These are phyloP conservation scores for Cryptocephalus primarius DNA, from an alignment of 2,888 invertebrate genomes.

Conservation along the genomic window DNA sequence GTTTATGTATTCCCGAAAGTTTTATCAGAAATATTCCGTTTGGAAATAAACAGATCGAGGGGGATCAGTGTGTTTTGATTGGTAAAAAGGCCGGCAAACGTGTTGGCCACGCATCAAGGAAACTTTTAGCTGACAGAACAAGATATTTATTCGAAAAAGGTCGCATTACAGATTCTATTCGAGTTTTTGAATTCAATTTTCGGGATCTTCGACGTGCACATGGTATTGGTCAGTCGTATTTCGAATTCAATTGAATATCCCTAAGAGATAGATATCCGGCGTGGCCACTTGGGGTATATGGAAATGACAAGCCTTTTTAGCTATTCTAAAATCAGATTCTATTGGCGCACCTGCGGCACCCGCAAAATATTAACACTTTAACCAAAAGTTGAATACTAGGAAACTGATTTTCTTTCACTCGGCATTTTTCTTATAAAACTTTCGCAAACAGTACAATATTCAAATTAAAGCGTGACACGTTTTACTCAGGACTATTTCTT, in stretches of 20 bases:
- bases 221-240: constrained; percentile 39
- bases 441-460: neutral
- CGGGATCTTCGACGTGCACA: constrained; percentile 36
- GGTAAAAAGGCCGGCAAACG: too few species aligned
- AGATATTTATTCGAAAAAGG: constrained; percentile 21
- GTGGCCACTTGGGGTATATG: constrained; percentile 33
- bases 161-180: constrained; percentile 38
- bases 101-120: neutral
- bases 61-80: too few species aligned
- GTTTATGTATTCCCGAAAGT: too few species aligned
- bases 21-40: too few species aligned
- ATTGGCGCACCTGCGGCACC: constrained; percentile 33
- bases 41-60: too few species aligned
- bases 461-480: too few species aligned
- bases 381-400: constrained; percentile 15
- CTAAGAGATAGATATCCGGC: constrained; percentile 35
- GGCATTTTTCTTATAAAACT: constrained; percentile 1
- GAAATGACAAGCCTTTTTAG: constrained; percentile 34
- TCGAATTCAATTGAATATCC: constrained; percentile 39
- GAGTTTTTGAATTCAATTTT: constrained; percentile 42
- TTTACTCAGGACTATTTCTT: too few species aligned
- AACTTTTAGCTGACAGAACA: constrained; percentile 6
- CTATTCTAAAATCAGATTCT: constrained; percentile 37
- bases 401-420: constrained; percentile 8
- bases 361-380: constrained; percentile 32